Evolutionary conservation across 2,113 vertebrate genomes (phyloP), one percentile per base, ranked within the genome.

Genomic region (Piprites chloris): DNA sequence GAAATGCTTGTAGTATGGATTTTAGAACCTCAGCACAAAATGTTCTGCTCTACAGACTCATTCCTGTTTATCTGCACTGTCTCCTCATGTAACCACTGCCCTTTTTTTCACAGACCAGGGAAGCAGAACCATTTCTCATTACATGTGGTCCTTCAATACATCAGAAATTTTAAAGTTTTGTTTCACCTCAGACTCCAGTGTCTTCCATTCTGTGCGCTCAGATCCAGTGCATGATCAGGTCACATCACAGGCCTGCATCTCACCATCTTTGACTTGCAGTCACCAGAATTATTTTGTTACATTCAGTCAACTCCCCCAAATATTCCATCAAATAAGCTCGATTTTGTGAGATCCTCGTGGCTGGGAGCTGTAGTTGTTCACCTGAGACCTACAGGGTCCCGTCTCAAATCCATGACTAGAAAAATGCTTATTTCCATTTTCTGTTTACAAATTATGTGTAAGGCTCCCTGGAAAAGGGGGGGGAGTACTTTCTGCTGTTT

Each of bases 1-100:
- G 2, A 92, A 84, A 77, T 66, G 52, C 50, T 66, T 74, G 12
- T 58, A 65, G 37, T 39, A 13, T 42, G 37, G 59, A 62, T 86
- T 90, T 92, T 66, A 69, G 65, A 50, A 81, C 46, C 46, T 84
- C 56, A 53, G 50, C 68, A 76, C 61, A 92, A 77, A 81, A 50
- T 80, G 12, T 67, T 87, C 3, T 4, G 56, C 69, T 81, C 35
- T 47, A 71, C 32, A 75, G 4, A 35, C 41, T 46, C 26, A 1
- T 39, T 91, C 33, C 16, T 52, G 0, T 67, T 74, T 69, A 59
- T 67, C 52, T 87, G 42, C 5, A 14, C n/a, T 71, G 11, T 27
- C 21, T 90, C 16, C 47, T 85, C 20, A 61, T 37, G 35, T 86
- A 52, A 28, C 46, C 16, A 15, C 37, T 74, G 28, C 42, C 46